Evolutionary conservation across 1,140 invertebrate genomes (phyloP), one percentile per base, ranked within the genome.

Genomic region (Thaumatotibia leucotreta): DNA sequence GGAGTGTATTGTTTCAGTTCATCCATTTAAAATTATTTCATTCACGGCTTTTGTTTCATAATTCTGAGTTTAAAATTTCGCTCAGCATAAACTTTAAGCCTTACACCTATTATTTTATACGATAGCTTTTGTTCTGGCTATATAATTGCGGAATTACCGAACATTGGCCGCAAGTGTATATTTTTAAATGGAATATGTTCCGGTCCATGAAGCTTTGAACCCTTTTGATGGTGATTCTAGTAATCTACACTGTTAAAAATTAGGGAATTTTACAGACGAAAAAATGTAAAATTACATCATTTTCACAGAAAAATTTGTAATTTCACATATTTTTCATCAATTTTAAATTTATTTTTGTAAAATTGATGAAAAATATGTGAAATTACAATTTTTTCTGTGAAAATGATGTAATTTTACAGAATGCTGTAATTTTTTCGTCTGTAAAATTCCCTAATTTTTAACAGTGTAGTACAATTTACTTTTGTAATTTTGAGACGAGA

Each of bases 1-100:
- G 66, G 75, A 71, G 73, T 74, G 74, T 76, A 72, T 76, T 74
- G 64, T 69, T 74, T 72, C 71, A 75, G 65, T 79, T 79, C 69
- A 70, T 72, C 67, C 66, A 35, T 35, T 62, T 62, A 62, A 58
- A 58, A 52, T 24, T 24, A 52, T 52, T 24, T 52, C 24, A 52
- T 52, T 52, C 23, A 23, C 50, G 50, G 23, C 50, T 52, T 24
- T 52, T 52, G 50, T 52, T 52, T 52, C 10, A 52, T 52, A 52
- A 45, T 45, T 45, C 17, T 20, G 14, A 45, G 67, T 77, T 74
- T 83, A 72, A 66, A 70, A 62, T 64, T 68, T 63, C 52, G 68
- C 63, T 71, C 63, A 66, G 65, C n/a, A n/a, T n/a, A n/a, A n/a
- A 45, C 17, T 45, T 6, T 45, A 45, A 45, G 17, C 35, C n/a